A percentile compares a stretch with the other conserved stretches of the same genome.
These are phyloP conservation scores for Erythrolamprus reginae DNA, from an alignment of 2,113 vertebrate genomes.

Conservation along the genomic window DNA sequence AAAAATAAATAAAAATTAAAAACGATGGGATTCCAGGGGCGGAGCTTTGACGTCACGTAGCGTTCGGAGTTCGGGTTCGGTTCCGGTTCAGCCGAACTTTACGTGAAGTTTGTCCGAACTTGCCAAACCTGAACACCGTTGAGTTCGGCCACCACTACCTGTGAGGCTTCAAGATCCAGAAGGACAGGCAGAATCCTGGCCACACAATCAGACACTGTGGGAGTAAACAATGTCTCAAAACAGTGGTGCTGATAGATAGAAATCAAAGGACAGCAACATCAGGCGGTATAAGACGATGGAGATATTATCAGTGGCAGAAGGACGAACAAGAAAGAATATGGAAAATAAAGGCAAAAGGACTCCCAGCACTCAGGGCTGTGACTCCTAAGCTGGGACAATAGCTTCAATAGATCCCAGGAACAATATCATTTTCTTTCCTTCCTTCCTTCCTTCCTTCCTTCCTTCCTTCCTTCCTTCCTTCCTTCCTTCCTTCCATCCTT, in stretches of 20 bases:
- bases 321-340: background rate
- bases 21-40: too few species aligned
- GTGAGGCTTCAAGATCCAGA: background rate
- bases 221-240: background rate
- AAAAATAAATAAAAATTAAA: too few species aligned
- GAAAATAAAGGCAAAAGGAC: background rate
- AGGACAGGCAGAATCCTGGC: background rate
- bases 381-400: background rate
- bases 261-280: background rate
- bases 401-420: background rate
- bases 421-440: too few species aligned
- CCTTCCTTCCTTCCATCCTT: too few species aligned
- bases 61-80: too few species aligned
- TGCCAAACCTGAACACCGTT: too few species aligned
- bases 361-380: background rate
- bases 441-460: too few species aligned
- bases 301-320: background rate
- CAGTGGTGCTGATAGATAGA: background rate
- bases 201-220: background rate
- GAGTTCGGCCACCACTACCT: too few species aligned
- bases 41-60: too few species aligned
- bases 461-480: too few species aligned
- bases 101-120: too few species aligned
- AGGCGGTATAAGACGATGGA: background rate
- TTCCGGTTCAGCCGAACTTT: too few species aligned